A percentile compares a stretch with the other conserved stretches of the same genome.
Evolutionary conservation across 2,888 invertebrate genomes (phyloP).

Genomic region (Acrobasis suavella): DNA sequence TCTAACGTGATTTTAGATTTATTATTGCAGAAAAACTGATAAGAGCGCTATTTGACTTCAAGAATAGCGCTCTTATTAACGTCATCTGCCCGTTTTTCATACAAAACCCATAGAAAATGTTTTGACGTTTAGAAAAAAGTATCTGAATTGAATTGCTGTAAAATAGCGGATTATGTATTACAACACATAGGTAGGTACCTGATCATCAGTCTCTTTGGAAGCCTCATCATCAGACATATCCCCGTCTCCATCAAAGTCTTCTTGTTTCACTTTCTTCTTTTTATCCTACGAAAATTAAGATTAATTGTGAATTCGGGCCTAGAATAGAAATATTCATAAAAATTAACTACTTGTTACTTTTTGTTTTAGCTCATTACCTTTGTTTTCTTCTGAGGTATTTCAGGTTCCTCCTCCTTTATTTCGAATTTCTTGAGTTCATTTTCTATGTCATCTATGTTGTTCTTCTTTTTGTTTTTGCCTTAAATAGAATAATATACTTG

Average conservation of each 20-base stretch:
- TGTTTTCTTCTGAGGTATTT: conserved; percentile 42
- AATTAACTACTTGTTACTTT: no score
- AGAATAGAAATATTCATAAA: no score
- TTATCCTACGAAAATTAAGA: conserved; percentile 44
- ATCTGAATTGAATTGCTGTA: no score
- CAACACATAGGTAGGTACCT: conserved; percentile 39
- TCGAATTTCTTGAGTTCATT: conserved; percentile 74
- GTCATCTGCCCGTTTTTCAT: no score
- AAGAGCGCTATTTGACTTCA: no score
- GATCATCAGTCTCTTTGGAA: conserved; percentile 48
- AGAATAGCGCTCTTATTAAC: no score
- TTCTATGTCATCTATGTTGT: conserved; percentile 72
- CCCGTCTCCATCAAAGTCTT: conserved; percentile 41
- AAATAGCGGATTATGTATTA: not conserved
- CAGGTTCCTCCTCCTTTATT: conserved; percentile 63
- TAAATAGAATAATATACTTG: conserved; percentile 26
- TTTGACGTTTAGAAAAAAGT: no score
- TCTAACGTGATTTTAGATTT: no score
- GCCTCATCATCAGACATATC: conserved; percentile 45
- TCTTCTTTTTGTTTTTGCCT: conserved; percentile 71
- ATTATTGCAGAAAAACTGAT: no score
- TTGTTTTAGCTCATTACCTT: conserved; percentile 40
- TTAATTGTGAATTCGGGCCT: not conserved
- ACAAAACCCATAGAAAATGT: no score
- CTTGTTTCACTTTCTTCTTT: conserved; percentile 45